These are phyloP conservation scores for Caenorhabditis panamensis DNA, from an alignment of 2,888 invertebrate species.

Conservation along the genomic window DNA sequence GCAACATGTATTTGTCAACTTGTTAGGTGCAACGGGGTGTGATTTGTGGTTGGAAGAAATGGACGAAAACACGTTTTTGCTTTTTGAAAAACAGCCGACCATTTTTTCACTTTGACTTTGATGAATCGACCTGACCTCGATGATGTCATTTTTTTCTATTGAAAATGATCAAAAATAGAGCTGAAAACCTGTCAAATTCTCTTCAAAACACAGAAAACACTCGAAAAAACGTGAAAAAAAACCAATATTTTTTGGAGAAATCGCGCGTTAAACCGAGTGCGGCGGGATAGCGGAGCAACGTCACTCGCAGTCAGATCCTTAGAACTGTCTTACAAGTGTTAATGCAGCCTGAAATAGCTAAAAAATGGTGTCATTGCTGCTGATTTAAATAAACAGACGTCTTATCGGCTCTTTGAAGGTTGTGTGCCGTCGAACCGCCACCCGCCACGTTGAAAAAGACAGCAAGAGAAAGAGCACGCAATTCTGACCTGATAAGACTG, in stretches of 20 bases:
- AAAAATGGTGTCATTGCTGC: constrained; percentile 39
- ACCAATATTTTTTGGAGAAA: not conserved
- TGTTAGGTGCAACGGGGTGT: constrained; percentile 3
- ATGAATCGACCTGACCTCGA: too few relatives aligned
- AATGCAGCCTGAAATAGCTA: constrained; percentile 11
- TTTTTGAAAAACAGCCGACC: constrained; percentile 2
- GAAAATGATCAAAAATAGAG: too few relatives aligned
- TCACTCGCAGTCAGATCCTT: too few relatives aligned
- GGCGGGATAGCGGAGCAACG: constrained; percentile 20
- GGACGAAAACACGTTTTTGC: constrained; percentile 5
- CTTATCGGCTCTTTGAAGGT: constrained; percentile 55
- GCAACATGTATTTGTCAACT: constrained; percentile 9
- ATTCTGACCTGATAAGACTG: constrained; percentile 19
- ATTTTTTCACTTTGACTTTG: too few relatives aligned
- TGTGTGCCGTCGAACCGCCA: constrained; percentile 30
- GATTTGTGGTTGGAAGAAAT: constrained; percentile 9
- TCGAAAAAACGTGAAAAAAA: not conserved
- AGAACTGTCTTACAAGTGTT: too few relatives aligned
- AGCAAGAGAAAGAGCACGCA: not conserved
- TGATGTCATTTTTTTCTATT: too few relatives aligned
- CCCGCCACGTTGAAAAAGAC: constrained; percentile 37
- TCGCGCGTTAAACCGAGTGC: constrained; percentile 5
- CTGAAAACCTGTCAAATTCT: too few relatives aligned
- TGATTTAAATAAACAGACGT: constrained; percentile 27
- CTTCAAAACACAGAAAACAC: too few relatives aligned